Conservation (phyloP, 2,797 vertebrate genomes). For the Hydrocynus forskahlii region DNA sequence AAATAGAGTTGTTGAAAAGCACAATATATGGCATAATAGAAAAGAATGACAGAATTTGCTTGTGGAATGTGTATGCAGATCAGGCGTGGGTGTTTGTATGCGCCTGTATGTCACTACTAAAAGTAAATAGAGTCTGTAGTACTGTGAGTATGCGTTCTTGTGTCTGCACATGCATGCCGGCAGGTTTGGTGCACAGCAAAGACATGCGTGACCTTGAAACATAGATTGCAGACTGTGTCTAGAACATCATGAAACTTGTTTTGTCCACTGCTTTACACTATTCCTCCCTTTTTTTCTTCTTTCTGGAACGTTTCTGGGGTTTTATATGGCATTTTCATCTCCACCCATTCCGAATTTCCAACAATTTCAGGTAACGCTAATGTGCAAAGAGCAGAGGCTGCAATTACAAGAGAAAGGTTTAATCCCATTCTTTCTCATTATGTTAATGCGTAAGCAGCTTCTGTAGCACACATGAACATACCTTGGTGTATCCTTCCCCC, state of each 20-base stretch:
- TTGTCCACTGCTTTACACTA: background rate
- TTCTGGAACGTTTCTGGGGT: background rate
- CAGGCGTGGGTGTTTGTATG: conserved; percentile 12
- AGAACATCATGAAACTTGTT: background rate
- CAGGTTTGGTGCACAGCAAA: background rate
- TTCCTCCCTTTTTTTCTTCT: background rate
- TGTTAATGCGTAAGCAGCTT: background rate
- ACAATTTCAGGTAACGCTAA: background rate
- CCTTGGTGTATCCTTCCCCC: no score
- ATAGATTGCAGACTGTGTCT: background rate
- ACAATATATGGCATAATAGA: conserved; percentile 39
- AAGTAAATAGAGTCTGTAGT: conserved; percentile 17
- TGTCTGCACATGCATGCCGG: conserved; percentile 48
- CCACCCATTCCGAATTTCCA: background rate
- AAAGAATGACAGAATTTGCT: conserved; percentile 14
- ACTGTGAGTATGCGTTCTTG: no score
- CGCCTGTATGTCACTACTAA: conserved; percentile 9
- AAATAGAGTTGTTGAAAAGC: conserved; percentile 9
- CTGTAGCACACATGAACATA: background rate
- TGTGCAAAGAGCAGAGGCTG: background rate
- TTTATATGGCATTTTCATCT: conserved; percentile 2
- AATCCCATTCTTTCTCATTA: conserved; percentile 32
- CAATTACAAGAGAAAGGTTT: conserved; percentile 9
- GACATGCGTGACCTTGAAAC: background rate
- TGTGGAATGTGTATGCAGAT: conserved; percentile 8